phyloP scores from a whole-genome alignment of 2,888 invertebrate species.

The Eurytoma adleriae region DNA sequence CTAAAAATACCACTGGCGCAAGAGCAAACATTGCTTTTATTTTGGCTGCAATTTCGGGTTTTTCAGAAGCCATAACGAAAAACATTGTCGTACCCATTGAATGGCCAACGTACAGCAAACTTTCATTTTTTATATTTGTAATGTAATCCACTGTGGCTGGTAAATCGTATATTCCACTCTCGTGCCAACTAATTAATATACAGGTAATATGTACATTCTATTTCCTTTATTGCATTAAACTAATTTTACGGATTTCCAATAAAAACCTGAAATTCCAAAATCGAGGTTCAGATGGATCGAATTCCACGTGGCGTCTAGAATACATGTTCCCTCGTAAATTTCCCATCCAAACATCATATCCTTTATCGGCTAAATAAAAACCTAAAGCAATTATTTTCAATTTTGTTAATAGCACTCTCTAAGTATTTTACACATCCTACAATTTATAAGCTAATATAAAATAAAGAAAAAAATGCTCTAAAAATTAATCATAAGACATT shows the following conservation, averaged over 20 bases:
- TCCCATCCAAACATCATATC: slow-evolving; percentile 1
- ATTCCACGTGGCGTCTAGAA: neutral
- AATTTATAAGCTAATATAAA: too few species aligned
- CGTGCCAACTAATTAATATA: slow-evolving; percentile 85
- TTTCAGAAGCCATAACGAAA: slow-evolving; percentile 83
- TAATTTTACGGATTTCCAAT: too few species aligned
- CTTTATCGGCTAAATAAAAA: neutral
- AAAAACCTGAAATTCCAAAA: neutral
- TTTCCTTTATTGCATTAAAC: slow-evolving; percentile 61
- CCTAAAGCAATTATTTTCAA: neutral
- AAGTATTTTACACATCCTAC: too few species aligned
- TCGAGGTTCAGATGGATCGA: neutral
- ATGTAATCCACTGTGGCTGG: slow-evolving; percentile 81
- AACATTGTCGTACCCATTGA: slow-evolving; percentile 83
- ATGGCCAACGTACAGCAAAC: slow-evolving; percentile 68
- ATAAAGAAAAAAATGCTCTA: neutral
- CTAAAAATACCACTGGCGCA: slow-evolving; percentile 80
- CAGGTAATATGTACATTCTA: slow-evolving; percentile 75
- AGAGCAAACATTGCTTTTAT: slow-evolving; percentile 81
- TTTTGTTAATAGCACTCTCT: too few species aligned
- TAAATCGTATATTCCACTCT: slow-evolving; percentile 91
- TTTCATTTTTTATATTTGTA: slow-evolving; percentile 75
- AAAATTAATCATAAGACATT: neutral
- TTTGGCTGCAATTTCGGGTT: slow-evolving; percentile 82
- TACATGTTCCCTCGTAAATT: neutral